phyloP scores from a whole-genome alignment of 1,140 invertebrate species.

The Triops longicaudatus region DNA sequence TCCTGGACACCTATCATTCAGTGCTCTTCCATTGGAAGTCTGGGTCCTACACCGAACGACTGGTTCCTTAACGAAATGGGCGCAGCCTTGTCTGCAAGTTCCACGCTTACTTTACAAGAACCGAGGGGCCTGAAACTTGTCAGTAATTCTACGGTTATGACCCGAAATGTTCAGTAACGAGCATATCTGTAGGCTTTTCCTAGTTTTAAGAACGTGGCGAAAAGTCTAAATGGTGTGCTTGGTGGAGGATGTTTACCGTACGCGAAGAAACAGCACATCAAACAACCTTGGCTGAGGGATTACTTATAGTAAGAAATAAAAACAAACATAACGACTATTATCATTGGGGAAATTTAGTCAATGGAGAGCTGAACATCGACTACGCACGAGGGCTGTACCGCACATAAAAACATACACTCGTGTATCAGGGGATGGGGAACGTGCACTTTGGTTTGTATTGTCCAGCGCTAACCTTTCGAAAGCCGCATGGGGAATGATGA shows the following conservation, averaged over 20 bases:
- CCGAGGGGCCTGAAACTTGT: constrained; percentile 20
- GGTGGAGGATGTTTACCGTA: constrained; percentile 89
- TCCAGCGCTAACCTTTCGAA: constrained; percentile 92
- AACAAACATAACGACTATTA: background rate
- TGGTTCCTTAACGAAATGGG: constrained; percentile 33
- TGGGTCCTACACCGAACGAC: constrained; percentile 52
- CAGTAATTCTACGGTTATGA: background rate
- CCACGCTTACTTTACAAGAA: background rate
- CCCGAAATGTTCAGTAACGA: background rate
- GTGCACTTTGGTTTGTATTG: constrained; percentile 69
- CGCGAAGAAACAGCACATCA: constrained; percentile 61
- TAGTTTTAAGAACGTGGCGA: constrained; percentile 63
- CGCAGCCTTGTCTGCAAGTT: constrained; percentile 20
- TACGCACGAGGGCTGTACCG: constrained; percentile 71
- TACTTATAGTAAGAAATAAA: constrained; percentile 59
- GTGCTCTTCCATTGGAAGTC: constrained; percentile 81
- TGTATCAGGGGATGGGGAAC: constrained; percentile 53
- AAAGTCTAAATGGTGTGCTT: constrained; percentile 69
- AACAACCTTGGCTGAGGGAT: constrained; percentile 71
- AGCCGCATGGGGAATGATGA: constrained; percentile 51
- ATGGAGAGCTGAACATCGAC: constrained; percentile 63
- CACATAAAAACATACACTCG: constrained; percentile 88
- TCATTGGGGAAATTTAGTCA: constrained; percentile 52
- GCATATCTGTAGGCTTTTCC: constrained; percentile 52
- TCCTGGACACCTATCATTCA: constrained; percentile 54